Conservation (phyloP, 2,888 invertebrate genomes). For the Leuctra nigra region DNA sequence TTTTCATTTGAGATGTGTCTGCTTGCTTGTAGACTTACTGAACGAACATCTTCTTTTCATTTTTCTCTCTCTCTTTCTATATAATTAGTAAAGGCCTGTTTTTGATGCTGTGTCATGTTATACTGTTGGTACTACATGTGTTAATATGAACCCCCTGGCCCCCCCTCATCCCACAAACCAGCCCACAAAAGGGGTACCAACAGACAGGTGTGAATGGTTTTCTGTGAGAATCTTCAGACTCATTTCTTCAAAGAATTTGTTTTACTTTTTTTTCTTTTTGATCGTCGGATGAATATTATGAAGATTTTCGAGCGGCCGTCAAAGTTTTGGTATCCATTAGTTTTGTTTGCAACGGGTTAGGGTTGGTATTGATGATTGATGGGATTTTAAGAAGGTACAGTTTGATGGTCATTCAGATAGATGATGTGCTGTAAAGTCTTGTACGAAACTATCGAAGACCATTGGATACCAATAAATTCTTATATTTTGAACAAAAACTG, state of each 20-base stretch:
- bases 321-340: conserved; percentile 17
- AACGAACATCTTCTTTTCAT: conserved; percentile 16
- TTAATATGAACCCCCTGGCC: not conserved
- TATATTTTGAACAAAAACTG: too few species aligned
- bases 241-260: too few species aligned
- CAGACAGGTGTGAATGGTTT: conserved; percentile 13
- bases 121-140: conserved; percentile 14
- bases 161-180: not conserved
- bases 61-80: conserved; percentile 14
- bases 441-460: too few species aligned
- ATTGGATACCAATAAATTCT: too few species aligned
- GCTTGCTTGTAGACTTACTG: conserved; percentile 11
- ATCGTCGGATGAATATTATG: conserved; percentile 15
- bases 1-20: conserved; percentile 8
- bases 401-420: too few species aligned
- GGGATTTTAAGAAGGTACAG: conserved; percentile 22
- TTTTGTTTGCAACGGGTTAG: conserved; percentile 9
- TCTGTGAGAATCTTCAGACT: conserved; percentile 4
- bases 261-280: conserved; percentile 10
- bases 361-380: conserved; percentile 18
- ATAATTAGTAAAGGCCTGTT: conserved; percentile 13
- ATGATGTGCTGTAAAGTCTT: too few species aligned
- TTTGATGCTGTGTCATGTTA: conserved; percentile 16
- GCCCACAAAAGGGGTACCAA: not conserved
- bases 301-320: conserved; percentile 11